Percentiles rank a stretch among this genome's conserved stretches.
phyloP scores from a whole-genome alignment of 92 coral and sea anemone species.

The Desmophyllum pertusum region DNA sequence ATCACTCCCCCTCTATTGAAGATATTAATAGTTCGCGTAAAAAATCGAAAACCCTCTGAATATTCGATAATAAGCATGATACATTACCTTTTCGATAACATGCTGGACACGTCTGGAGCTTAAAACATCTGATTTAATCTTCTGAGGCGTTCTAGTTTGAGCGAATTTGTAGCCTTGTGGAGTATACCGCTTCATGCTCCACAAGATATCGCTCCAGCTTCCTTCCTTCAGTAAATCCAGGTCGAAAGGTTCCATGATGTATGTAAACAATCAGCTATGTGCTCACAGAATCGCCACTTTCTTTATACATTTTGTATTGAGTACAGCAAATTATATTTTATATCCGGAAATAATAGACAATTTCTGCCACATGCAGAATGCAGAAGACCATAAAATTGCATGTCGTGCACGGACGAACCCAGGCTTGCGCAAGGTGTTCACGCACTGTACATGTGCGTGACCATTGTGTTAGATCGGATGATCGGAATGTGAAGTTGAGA shows the following conservation, averaged over 20 bases:
- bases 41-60: background rate
- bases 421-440: background rate
- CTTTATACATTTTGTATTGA: background rate
- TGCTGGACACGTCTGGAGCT: conserved; percentile 79
- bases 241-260: conserved; percentile 73
- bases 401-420: too few relatives aligned
- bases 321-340: background rate
- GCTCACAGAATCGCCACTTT: background rate
- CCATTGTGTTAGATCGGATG: background rate
- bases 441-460: conserved; percentile 23
- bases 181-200: conserved; percentile 68
- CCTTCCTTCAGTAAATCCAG: conserved; percentile 66
- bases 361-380: background rate
- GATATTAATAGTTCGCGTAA: background rate
- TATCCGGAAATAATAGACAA: background rate
- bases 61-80: background rate
- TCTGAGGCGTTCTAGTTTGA: conserved; percentile 58
- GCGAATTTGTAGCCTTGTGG: conserved; percentile 80
- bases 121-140: conserved; percentile 76
- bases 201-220: conserved; percentile 69
- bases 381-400: background rate
- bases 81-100: conserved; percentile 74
- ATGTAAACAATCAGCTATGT: background rate
- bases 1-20: background rate
- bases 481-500: background rate